Base-by-base conservation (phyloP, 2,797 vertebrate genomes). In the Myotis pilosus region DNA sequence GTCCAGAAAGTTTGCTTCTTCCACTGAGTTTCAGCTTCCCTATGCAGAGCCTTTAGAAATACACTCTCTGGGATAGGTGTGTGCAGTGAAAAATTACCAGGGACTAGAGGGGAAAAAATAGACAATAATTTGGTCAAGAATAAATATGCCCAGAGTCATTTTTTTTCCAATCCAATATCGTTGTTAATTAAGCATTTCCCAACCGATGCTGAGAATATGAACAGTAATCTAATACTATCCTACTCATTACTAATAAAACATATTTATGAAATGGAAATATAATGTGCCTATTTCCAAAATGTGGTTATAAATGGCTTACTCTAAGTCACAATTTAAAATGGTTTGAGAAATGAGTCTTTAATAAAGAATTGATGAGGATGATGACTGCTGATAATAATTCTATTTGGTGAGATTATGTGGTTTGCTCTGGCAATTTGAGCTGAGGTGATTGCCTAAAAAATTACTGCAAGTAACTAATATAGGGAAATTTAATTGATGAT, bases 191-290 rank as follows among this genome's bases (percentile, higher is more conserved):
- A 97, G 94, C 95, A 94, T 93, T 96, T 96, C 60, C 95, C 86
- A 95, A 96, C 86, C 87, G 92, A 83, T 71, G 93, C 94, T 51
- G 94, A 97, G 95, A 95, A 79, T 95, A 91, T 62, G 80, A 96
- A 91, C 41, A 93, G 92, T 83, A 95, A 96, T 94, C 91, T 93
- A 85, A 96, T 88, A 93, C 88, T 94, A 44, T 49, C 84, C 92
- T 69, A 89, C 92, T 97, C 92, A 95, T 97, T 94, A 95, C 95
- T 94, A 95, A 97, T 97, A 96, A 96, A 95, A 95, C 92, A 88
- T 97, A 96, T 97, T 97, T 96, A 96, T 96, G 96, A 96, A 97
- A 96, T 94, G 93, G 96, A 95, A 97, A 87, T 94, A 85, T 94
- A 97, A 96, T 94, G 92, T 97, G 94, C 95, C 95, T 91, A 68